These are phyloP conservation scores for Australoheros scitulus DNA, from an alignment of 2,113 vertebrate genomes.

Conservation along the genomic window DNA sequence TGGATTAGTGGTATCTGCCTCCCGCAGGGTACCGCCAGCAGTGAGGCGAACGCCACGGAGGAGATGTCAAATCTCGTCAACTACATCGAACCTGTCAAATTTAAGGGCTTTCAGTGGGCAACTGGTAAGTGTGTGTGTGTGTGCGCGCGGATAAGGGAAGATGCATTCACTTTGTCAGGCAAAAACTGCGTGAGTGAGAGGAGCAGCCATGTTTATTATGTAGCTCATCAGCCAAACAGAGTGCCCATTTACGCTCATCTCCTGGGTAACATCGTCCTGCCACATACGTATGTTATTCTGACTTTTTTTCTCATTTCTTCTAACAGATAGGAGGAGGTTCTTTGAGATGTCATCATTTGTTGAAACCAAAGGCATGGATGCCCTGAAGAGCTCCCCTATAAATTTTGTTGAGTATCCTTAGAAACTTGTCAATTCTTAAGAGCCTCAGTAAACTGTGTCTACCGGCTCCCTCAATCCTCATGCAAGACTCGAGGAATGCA, in stretches of 20 bases:
- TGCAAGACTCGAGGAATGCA: background rate
- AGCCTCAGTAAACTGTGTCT: background rate
- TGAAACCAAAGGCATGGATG: conserved; percentile 92
- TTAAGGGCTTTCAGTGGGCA: conserved; percentile 88
- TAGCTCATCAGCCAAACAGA: conserved; percentile 15
- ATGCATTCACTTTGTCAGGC: background rate
- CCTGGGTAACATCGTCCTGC: conserved; percentile 4
- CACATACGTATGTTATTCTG: background rate
- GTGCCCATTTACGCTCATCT: background rate
- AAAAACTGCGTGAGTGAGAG: background rate
- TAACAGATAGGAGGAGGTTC: conserved; percentile 85
- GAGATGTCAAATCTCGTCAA: conserved; percentile 93
- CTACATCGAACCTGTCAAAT: conserved; percentile 91
- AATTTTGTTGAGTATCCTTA: conserved; percentile 93
- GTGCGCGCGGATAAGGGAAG: background rate
- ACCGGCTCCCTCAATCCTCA: background rate
- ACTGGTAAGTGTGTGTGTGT: conserved; percentile 80
- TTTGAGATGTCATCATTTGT: conserved; percentile 94
- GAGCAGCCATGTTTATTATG: background rate
- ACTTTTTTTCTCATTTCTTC: background rate
- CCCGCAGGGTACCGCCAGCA: conserved; percentile 88
- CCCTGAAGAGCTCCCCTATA: conserved; percentile 84
- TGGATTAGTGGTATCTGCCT: conserved; percentile 5
- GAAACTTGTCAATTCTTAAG: background rate
- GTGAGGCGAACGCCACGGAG: conserved; percentile 91